phyloP scores from a whole-genome alignment of 2,113 vertebrate species.

The Zosterops japonicus region DNA sequence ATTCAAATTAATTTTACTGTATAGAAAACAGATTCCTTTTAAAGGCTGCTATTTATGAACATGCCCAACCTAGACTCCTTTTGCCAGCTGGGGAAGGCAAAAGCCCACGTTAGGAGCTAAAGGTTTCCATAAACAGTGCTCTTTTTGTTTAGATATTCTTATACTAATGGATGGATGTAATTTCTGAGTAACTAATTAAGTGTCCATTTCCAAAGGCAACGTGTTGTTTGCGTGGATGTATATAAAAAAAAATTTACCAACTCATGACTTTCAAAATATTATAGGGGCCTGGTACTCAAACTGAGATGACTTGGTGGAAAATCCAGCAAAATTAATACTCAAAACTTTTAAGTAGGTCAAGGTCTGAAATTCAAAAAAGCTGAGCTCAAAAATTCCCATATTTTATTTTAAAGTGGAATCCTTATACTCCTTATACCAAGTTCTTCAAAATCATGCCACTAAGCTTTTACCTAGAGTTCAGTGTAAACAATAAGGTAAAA shows the following conservation, averaged over 20 bases:
- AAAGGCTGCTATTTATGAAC: not conserved
- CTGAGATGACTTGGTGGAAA: not conserved
- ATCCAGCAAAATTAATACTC: not conserved
- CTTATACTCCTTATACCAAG: not conserved
- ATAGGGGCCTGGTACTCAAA: not conserved
- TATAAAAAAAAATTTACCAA: not conserved
- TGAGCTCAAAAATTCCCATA: not conserved
- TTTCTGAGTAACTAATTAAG: not conserved
- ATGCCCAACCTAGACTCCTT: not conserved
- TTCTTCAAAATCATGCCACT: not conserved
- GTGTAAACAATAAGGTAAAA: not conserved
- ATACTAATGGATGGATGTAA: not conserved
- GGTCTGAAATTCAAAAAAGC: not conserved
- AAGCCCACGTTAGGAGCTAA: not conserved
- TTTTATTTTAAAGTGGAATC: not conserved
- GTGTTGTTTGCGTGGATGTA: not conserved
- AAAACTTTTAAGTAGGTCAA: not conserved
- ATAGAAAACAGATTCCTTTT: not conserved
- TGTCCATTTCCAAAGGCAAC: not conserved
- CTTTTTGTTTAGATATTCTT: not conserved
- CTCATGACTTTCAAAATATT: not conserved
- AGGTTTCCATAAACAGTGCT: not conserved
- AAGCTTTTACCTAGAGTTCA: not conserved
- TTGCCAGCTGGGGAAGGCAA: not conserved
- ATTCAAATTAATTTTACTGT: not conserved